phyloP scores from a whole-genome alignment of 2,113 vertebrate genomes.

The Zosterops pallidus region DNA sequence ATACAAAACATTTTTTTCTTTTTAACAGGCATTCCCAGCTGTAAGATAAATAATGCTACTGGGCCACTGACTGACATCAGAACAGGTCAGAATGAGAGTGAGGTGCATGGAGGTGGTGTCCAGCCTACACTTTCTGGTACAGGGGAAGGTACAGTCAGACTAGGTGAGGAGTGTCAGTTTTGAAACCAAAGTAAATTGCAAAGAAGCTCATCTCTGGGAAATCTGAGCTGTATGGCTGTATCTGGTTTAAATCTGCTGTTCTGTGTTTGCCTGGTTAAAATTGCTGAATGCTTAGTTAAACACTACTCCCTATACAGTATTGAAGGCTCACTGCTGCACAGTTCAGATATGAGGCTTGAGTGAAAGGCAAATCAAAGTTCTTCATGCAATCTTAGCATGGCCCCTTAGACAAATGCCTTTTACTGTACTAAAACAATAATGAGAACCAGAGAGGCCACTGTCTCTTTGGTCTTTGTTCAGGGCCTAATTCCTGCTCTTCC shows the following conservation, averaged over 20 bases:
- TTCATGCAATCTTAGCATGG: not conserved
- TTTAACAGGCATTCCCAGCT: slow-evolving; percentile 82
- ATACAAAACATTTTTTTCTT: not conserved
- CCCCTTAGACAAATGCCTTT: not conserved
- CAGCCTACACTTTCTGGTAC: slow-evolving; percentile 78
- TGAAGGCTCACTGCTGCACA: not conserved
- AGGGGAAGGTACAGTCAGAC: slow-evolving; percentile 76
- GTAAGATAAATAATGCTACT: slow-evolving; percentile 75
- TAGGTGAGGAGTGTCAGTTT: slow-evolving; percentile 75
- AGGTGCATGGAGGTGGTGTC: slow-evolving; percentile 68
- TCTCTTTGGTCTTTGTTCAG: not conserved
- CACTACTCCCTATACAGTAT: not conserved
- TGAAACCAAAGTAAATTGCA: not conserved
- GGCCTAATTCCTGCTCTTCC: not conserved
- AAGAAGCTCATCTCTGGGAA: not conserved
- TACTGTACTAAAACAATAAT: not conserved
- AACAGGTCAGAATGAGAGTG: slow-evolving; percentile 77
- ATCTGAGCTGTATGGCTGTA: not conserved
- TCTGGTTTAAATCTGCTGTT: not conserved
- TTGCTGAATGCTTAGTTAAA: not conserved
- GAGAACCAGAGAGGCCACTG: not conserved
- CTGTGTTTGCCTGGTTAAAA: not conserved
- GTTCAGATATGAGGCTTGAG: not conserved
- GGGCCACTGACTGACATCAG: slow-evolving; percentile 73
- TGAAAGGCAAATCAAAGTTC: not conserved